Conservation (phyloP, 64 coral and sea anemone genomes). For the Montipora capricornis region DNA sequence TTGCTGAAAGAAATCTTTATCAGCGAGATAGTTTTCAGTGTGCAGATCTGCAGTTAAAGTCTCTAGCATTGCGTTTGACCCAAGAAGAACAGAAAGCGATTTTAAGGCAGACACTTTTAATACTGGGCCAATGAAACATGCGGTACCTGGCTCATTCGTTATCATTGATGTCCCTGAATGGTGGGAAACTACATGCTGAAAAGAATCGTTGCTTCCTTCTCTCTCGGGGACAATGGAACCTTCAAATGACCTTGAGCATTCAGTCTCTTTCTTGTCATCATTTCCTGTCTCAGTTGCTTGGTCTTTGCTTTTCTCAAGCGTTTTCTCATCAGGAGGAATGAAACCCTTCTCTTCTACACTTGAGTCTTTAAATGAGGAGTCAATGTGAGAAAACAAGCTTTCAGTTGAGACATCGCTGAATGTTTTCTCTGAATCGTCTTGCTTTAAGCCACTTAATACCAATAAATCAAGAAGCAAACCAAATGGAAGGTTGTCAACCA, state of each 20-base stretch:
- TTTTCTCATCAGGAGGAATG: not conserved
- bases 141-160: not conserved
- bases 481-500: conserved; percentile 56
- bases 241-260: not conserved
- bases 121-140: not conserved
- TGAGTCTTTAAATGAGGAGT: not conserved
- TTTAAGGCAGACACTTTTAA: conserved; percentile 36
- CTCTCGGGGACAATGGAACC: not conserved
- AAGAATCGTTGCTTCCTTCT: not conserved
- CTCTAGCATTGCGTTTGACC: conserved; percentile 43
- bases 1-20: not conserved
- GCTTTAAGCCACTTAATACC: conserved; percentile 61
- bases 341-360: not conserved
- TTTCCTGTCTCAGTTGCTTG: not conserved
- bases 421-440: not conserved
- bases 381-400: not conserved
- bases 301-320: not conserved
- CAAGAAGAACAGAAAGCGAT: conserved; percentile 29
- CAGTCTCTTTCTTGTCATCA: not conserved
- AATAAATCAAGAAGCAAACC: conserved; percentile 76
- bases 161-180: not conserved
- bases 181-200: not conserved
- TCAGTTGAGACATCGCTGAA: not conserved
- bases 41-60: conserved; percentile 50
- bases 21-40: conserved; percentile 32